Conservation (phyloP, 2,797 vertebrate genomes). For the Aldrovandia affinis region DNA sequence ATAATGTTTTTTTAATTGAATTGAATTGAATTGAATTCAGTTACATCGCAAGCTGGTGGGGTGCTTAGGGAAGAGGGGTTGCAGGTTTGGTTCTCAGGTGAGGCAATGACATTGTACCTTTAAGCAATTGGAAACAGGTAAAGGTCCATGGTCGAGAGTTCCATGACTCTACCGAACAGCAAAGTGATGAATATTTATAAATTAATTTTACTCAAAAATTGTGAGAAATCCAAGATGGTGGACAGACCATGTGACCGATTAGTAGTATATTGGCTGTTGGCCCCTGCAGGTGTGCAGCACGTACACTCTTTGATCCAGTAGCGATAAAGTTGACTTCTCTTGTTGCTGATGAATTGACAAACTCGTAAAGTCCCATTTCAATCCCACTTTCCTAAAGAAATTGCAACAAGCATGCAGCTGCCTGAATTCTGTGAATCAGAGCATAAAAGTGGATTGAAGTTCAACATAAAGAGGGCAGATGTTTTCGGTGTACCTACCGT, state of each 20-base stretch:
- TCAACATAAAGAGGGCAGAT: slow-evolving; percentile 65
- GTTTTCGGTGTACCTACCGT: slow-evolving; percentile 60
- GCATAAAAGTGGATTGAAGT: slow-evolving; percentile 70
- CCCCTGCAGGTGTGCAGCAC: background rate
- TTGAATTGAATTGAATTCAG: no score
- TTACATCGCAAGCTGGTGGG: no score
- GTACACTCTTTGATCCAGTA: background rate
- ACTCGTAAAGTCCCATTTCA: slow-evolving; percentile 66
- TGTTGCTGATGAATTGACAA: background rate
- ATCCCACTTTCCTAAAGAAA: slow-evolving; percentile 35
- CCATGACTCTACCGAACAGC: background rate
- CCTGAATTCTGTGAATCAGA: slow-evolving; percentile 59
- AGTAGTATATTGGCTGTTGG: background rate
- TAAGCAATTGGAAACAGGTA: background rate
- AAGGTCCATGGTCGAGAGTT: background rate
- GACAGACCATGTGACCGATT: no score
- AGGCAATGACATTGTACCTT: background rate
- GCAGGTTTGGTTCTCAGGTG: background rate
- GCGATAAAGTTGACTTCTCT: background rate
- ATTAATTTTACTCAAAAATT: background rate
- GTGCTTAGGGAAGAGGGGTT: no score
- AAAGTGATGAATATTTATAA: background rate
- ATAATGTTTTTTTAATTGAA: no score
- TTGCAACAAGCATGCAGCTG: slow-evolving; percentile 65
- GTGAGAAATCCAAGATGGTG: no score